phyloP scores from a whole-genome alignment of 2,888 invertebrate species.

The Lepeophtheirus nordmannii region DNA sequence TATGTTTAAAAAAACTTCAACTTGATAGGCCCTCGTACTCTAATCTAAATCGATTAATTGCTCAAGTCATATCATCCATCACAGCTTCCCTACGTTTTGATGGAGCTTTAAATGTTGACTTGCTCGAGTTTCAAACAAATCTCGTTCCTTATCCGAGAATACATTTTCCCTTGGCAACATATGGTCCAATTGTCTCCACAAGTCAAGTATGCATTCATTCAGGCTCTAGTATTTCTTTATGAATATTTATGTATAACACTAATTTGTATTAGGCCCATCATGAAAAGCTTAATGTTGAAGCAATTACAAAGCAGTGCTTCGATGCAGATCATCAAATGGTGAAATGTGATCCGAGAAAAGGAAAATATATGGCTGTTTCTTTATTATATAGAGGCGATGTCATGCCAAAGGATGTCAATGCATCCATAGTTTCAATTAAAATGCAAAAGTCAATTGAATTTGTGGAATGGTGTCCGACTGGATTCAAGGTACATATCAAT shows the following conservation, averaged over 20 bases:
- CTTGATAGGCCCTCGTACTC: not conserved
- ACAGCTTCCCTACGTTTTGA: slow-evolving; percentile 10
- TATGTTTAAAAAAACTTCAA: slow-evolving; percentile 55
- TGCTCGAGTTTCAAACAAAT: not conserved
- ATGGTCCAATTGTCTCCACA: slow-evolving; percentile 28
- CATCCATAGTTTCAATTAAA: not conserved
- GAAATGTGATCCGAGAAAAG: slow-evolving; percentile 11
- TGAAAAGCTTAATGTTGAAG: slow-evolving; percentile 32
- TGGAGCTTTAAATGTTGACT: slow-evolving; percentile 1
- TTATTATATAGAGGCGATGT: slow-evolving; percentile 15
- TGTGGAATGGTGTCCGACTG: slow-evolving; percentile 10
- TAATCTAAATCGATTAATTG: not conserved
- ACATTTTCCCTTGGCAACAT: slow-evolving; percentile 23
- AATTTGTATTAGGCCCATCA: slow-evolving; percentile 26
- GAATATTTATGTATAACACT: not conserved
- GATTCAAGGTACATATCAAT: slow-evolving; percentile 40
- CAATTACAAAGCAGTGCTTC: slow-evolving; percentile 33
- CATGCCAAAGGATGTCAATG: not conserved
- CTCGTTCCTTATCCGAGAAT: slow-evolving; percentile 16
- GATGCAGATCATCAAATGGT: slow-evolving; percentile 6
- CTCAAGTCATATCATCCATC: not conserved
- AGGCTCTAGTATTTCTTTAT: not conserved
- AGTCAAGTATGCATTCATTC: not conserved
- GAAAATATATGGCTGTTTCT: slow-evolving; percentile 16
- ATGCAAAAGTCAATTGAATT: not conserved